phyloP scores from a whole-genome alignment of 1,140 invertebrate genomes.

The Melitaea cinxia region DNA sequence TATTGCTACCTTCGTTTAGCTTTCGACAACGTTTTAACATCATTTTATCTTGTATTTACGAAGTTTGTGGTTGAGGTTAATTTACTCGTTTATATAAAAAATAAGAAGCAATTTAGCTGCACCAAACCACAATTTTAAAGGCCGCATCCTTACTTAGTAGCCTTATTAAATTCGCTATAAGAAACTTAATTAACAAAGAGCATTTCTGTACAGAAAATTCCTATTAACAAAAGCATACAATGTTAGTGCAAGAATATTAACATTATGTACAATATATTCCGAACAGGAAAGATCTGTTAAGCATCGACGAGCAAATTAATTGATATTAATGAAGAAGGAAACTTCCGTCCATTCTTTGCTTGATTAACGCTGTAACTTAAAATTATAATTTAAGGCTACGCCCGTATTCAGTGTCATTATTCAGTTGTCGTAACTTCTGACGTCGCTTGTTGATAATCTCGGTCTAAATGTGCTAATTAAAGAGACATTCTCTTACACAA shows the following conservation, averaged over 20 bases:
- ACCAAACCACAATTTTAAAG: neutral
- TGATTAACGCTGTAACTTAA: slow-evolving; percentile 43
- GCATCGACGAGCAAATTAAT: slow-evolving; percentile 47
- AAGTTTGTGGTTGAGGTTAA: neutral
- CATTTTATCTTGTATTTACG: slow-evolving; percentile 1
- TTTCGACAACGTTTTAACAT: slow-evolving; percentile 13
- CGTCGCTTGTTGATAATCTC: slow-evolving; percentile 62
- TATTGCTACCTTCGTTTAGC: slow-evolving; percentile 26
- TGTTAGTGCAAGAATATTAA: slow-evolving; percentile 7
- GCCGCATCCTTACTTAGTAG: neutral
- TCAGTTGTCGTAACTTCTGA: slow-evolving; percentile 61
- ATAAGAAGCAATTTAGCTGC: neutral
- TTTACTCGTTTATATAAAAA: neutral
- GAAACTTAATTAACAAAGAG: neutral
- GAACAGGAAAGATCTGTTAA: slow-evolving; percentile 41
- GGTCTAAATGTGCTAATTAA: slow-evolving; percentile 75
- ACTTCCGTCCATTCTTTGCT: slow-evolving; percentile 47
- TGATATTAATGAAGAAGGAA: slow-evolving; percentile 45
- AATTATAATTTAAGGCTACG: slow-evolving; percentile 44
- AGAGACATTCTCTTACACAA: slow-evolving; percentile 64
- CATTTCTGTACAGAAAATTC: neutral
- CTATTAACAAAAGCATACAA: neutral
- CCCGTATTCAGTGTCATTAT: slow-evolving; percentile 59
- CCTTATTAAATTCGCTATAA: neutral
- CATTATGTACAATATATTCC: slow-evolving; percentile 13